Percentiles rank a stretch among this genome's conserved stretches.
phyloP scores from a whole-genome alignment of 2,113 vertebrate genomes.

The Oreochromis tanganicae region DNA sequence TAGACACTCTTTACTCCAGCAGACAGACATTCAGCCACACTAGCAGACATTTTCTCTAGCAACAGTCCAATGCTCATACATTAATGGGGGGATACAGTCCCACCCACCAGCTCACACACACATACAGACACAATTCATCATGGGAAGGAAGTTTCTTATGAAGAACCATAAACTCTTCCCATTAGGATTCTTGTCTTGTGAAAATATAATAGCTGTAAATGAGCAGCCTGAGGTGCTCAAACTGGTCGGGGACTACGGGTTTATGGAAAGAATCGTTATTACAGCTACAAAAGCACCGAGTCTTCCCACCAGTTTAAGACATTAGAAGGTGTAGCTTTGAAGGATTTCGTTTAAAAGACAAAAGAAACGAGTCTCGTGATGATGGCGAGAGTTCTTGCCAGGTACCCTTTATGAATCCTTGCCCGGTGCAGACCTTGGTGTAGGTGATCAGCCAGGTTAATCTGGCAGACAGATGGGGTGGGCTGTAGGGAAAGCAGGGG shows the following conservation, averaged over 20 bases:
- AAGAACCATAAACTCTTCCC: conserved; percentile 33
- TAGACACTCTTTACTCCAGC: background rate
- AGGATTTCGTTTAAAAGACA: background rate
- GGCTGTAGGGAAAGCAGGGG: conserved; percentile 24
- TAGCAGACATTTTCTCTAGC: conserved; percentile 20
- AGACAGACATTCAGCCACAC: conserved; percentile 16
- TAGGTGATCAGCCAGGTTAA: conserved; percentile 48
- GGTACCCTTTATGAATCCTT: background rate
- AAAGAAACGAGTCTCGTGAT: background rate
- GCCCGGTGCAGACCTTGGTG: background rate
- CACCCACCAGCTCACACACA: background rate
- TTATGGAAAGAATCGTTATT: background rate
- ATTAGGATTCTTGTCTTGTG: conserved; percentile 37
- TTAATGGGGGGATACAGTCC: conserved; percentile 19
- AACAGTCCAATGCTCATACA: conserved; percentile 23
- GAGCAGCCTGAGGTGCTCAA: background rate
- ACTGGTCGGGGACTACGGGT: background rate
- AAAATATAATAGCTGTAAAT: conserved; percentile 40
- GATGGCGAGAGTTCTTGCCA: background rate
- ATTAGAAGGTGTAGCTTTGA: background rate
- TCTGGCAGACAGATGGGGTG: conserved; percentile 56
- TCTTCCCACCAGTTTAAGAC: background rate
- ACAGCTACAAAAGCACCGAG: background rate
- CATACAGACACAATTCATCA: conserved; percentile 25
- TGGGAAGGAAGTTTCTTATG: background rate